phyloP scores from a whole-genome alignment of 2,797 vertebrate genomes.

The Steatocranus sp. region DNA sequence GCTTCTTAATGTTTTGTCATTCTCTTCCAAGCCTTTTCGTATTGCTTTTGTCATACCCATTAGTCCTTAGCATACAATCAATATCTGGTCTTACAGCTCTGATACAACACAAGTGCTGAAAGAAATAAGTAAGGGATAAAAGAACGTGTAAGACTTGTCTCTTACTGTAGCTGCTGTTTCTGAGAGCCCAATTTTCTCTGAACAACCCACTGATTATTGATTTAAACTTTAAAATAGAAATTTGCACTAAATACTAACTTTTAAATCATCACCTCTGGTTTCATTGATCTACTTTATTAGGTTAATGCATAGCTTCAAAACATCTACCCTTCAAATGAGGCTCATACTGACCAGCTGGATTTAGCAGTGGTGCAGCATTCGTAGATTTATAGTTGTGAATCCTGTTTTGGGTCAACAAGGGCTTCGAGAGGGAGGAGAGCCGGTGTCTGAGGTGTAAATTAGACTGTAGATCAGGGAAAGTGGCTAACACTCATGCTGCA shows the following conservation, averaged over 20 bases:
- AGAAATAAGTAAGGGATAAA: slow-evolving; percentile 23
- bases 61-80: slow-evolving; percentile 49
- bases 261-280: background rate
- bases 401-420: slow-evolving; percentile 33
- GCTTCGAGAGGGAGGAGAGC: slow-evolving; percentile 16
- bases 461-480: slow-evolving; percentile 45
- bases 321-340: background rate
- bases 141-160: slow-evolving; percentile 21
- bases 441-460: slow-evolving; percentile 52
- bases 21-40: slow-evolving; percentile 3
- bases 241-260: background rate
- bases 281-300: background rate
- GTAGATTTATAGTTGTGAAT: slow-evolving; percentile 40
- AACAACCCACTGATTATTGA: background rate
- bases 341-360: background rate
- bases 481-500: slow-evolving; percentile 33
- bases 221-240: background rate
- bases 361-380: background rate
- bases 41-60: slow-evolving; percentile 42
- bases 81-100: slow-evolving; percentile 37
- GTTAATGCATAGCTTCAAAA: slow-evolving; percentile 3
- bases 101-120: slow-evolving; percentile 32
- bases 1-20: background rate
- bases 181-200: background rate
- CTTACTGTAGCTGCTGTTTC: slow-evolving; percentile 7